Conservation (phyloP, 2,797 vertebrate genomes). For the Coregonus ussuriensis region DNA sequence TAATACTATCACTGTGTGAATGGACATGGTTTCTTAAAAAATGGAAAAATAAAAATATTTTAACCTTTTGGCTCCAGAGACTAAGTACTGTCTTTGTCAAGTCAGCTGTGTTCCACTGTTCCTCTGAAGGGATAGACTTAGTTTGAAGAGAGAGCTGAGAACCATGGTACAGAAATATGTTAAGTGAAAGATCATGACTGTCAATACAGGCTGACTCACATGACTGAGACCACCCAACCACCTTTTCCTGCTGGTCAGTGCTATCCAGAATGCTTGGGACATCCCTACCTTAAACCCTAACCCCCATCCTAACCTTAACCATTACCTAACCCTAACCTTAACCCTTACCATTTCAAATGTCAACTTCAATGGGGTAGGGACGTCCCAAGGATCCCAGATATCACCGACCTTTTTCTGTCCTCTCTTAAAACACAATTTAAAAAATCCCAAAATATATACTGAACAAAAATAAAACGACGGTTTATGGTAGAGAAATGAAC, state of each 20-base stretch:
- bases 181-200: neutral
- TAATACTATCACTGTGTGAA: neutral
- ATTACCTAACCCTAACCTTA: no score
- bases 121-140: neutral
- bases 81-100: neutral
- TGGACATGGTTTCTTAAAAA: neutral
- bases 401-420: no score
- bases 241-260: neutral
- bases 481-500: no score
- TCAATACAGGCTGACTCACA: neutral
- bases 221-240: neutral
- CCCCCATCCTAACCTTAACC: no score
- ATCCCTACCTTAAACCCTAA: no score
- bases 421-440: neutral
- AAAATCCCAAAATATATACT: neutral
- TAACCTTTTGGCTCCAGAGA: no score
- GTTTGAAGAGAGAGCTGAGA: neutral
- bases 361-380: no score
- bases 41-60: no score
- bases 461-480: no score
- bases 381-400: no score
- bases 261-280: no score
- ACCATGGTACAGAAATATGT: neutral
- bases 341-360: no score
- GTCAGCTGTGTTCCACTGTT: neutral